Evolutionary conservation across 2,113 vertebrate genomes (phyloP).

Genomic region (mouse (Mus musculus)): GRCm39 chr5:5250501-5251000

Average conservation of each 20-base stretch:
- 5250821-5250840: background rate
- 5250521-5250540: too few species aligned
- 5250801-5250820: background rate
- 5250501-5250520: too few species aligned
- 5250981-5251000: slow-evolving; percentile 61
- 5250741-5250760: background rate
- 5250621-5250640: too few species aligned
- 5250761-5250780: background rate
- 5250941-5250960: slow-evolving; percentile 58
- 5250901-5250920: slow-evolving; percentile 25
- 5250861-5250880: background rate
- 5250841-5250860: background rate
- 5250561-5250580: too few species aligned
- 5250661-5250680: too few species aligned
- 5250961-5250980: slow-evolving; percentile 44
- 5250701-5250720: background rate
- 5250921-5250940: slow-evolving; percentile 7
- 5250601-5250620: too few species aligned
- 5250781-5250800: background rate
- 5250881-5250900: background rate
- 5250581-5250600: too few species aligned
- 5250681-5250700: background rate
- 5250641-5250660: too few species aligned
- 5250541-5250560: too few species aligned
- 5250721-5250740: background rate